Evolutionary conservation across 1,140 invertebrate species (phyloP), one percentile per base, ranked within the genome.

Genomic region (Ooceraea biroi): DNA sequence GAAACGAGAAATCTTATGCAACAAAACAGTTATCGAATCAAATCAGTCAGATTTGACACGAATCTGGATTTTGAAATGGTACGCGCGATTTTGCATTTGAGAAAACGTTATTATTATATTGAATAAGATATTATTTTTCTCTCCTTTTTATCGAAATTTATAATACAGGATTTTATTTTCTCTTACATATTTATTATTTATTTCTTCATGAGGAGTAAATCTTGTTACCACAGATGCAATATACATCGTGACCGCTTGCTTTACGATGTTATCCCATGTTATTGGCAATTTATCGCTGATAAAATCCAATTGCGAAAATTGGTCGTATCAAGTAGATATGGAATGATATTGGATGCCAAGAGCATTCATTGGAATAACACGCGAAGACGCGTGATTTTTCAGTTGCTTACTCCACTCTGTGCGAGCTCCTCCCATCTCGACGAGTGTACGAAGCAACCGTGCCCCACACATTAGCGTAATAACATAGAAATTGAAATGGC

Each of bases 401-500:
- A 12, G 19, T 7, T 36, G 22, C 25, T 50, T 19, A 55, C 41
- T 57, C 22, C 12, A 12, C 57, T 25, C 50, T 44, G n/a, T 19
- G 11, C 22, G 30, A 78, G 65, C 36, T 78, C 17, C 76, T 78
- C 65, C 50, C 63, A 78, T 10, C 8, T 22, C 10, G 27, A 41
- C 27, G 30, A 68, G 66, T 1, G 3, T 55, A 50, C 50, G 27
- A 61, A 50, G 7, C 55, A 22, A 69, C 30, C 58, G 30, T 73
- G 30, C 60, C 48, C 30, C 22, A 19, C 25, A 48, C 85, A 88
- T 87, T 88, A 88, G 55, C n/a, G 57, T 87, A 88, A 88, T 89
- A 86, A 80, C 84, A 48, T 11, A 1, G 44, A 41, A 88, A 89
- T 88, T 89, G 69, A 86, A 89, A 84, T 83, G 84, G 77, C 48